Base-by-base conservation (phyloP, 1,140 invertebrate genomes). In the Drosophila kikkawai region DNA sequence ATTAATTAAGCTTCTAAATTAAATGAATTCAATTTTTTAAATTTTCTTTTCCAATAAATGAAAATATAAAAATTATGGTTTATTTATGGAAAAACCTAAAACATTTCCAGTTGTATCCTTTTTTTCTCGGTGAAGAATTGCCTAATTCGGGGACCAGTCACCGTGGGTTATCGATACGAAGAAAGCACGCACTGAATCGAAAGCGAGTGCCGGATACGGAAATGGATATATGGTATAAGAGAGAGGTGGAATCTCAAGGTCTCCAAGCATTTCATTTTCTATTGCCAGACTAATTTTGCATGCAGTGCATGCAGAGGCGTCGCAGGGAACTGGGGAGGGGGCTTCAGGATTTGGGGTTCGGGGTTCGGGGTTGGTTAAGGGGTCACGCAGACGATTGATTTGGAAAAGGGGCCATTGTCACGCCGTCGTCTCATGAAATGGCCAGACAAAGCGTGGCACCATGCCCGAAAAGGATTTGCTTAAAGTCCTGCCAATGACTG, bases 301-400 rank as follows among this genome's bases (percentile, higher is more conserved):
- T 87, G 84, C 84, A 87, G 84, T 84, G 64, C 84, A 87, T 56
- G 53, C 84, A 88, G 75, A 60, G 71, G 73, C 50, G 42, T 42
- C 29, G 53, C 13, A 12, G 26, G 34, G 22, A 22, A 22, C 22
- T 22, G 22, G 22, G 22, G 22, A 22, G 22, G 48, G n/a, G 34
- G 13, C 8, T n/a, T 7, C 8, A 0, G 15, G 32, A 5, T 15
- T 42, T 17, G 9, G 70, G 45, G n/a, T 29, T 29, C 4, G 26
- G 26, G 26, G 26, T n/a, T 5, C 22, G 66, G 53, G 22, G 42
- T 47, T 12, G 9, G 42, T 41, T 13, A 17, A 13, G 70, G 56
- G 79, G 83, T 87, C 84, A 88, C 83, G 80, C 83, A 88, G 80
- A 80, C 84, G 84, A 87, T 87, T 87, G 84, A 87, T 87, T 87